Base-by-base conservation (phyloP, 2,888 invertebrate species). In the Timandra comae region DNA sequence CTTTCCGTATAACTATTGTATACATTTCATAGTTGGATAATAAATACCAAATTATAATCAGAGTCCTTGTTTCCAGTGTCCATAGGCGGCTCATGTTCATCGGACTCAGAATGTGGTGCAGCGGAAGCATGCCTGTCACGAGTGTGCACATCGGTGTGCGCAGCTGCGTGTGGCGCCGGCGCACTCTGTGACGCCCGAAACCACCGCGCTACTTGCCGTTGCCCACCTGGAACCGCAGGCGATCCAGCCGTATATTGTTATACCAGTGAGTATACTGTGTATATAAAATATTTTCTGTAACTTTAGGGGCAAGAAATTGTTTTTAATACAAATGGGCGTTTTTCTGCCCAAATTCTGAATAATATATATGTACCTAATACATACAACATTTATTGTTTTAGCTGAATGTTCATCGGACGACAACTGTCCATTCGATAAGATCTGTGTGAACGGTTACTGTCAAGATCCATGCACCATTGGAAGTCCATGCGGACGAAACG, bases 161-260 rank as follows among this genome's bases (percentile, higher is more conserved):
- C 91, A 10, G 89, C 92, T 56, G 93, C 93, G 2, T 97, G 97
- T 62, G 95, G 94, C 29, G 79, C 89, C 6, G 91, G 92, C 42
- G 95, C 96, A 0, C 88, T 93, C 45, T 97, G 97, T 58, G 87
- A 90, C 9, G 91, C 93, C 0, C 85, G 87, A 26, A 88, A 91
- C 50, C 95, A 95, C 63, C 90, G 94, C 47, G 94, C 96, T 3
- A 90, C 90, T 10, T 97, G 97, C 71, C 89, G 88, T 57, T 97
- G 97, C 67, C 93, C 93, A 9, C 89, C 91, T 29, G 94, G 93
- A 43, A 95, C 93, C 82, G 94, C 94, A 30, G 97, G 97, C 41
- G 93, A 96, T 73, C 96, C 97, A 19, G 91, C 95, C 72, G 77
- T 91, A 11, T 89, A 90, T 44, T 97, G 97, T 62, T 95, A 93